Conservation (phyloP, 2,113 vertebrate genomes). For the Pelecanoides urinatrix region DNA sequence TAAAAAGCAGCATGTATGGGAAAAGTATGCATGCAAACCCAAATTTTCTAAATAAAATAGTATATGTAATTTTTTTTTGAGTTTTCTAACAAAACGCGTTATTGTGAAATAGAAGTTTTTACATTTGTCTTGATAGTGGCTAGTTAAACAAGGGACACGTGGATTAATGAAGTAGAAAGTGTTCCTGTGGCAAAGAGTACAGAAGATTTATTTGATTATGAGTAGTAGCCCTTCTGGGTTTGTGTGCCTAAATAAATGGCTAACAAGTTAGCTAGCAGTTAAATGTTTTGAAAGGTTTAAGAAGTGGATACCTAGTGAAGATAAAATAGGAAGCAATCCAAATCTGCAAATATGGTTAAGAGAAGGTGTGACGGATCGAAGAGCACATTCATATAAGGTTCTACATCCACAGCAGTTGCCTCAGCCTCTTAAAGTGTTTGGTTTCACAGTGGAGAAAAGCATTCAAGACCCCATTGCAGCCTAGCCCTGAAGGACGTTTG, state of each 20-base stretch:
- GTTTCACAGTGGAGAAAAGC: background rate
- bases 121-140: background rate
- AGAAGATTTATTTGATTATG: background rate
- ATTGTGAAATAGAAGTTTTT: background rate
- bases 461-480: background rate
- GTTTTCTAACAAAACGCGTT: background rate
- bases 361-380: fast-evolving
- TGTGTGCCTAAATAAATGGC: background rate
- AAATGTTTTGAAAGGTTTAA: background rate
- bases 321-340: background rate
- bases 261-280: background rate
- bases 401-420: background rate
- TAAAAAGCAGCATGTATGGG: background rate
- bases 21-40: background rate
- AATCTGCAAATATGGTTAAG: background rate
- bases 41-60: background rate
- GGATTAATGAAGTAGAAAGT: background rate
- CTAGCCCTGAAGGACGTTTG: background rate
- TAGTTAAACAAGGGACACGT: background rate
- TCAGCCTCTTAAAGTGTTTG: background rate
- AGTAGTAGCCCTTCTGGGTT: background rate
- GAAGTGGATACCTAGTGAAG: background rate
- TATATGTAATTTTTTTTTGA: background rate
- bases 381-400: background rate
- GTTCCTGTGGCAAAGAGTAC: background rate